Conservation (phyloP, 2,113 vertebrate species). For the Onychostruthus taczanowskii region DNA sequence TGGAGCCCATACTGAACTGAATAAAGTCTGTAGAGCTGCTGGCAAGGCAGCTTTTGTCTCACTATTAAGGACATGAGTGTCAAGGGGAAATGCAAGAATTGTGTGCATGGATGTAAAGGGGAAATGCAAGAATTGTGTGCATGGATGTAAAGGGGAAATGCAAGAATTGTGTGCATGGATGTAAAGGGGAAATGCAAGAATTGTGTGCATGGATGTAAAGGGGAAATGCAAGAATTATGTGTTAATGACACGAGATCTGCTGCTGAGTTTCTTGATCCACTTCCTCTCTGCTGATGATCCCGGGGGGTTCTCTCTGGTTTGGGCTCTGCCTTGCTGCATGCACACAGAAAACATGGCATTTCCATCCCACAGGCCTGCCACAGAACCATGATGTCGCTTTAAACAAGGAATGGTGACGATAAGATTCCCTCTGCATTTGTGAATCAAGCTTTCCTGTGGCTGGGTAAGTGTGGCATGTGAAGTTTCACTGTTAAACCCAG, state of each 20-base stretch:
- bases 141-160: neutral
- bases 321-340: neutral
- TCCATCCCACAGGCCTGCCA: neutral
- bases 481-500: neutral
- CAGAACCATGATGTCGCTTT: neutral
- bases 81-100: neutral
- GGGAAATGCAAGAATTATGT: neutral
- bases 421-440: neutral
- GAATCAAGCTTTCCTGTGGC: neutral
- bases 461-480: neutral
- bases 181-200: neutral
- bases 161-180: neutral
- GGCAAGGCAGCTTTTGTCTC: neutral
- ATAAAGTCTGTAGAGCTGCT: neutral
- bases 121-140: neutral
- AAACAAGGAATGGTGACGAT: fast-evolving
- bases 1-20: neutral
- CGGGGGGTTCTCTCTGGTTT: neutral
- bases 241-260: neutral
- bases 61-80: neutral
- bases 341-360: fast-evolving
- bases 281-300: neutral
- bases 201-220: neutral
- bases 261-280: neutral
- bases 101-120: neutral